Evolutionary conservation across 92 coral and sea anemone species (phyloP).

Genomic region (Desmophyllum pertusum): DNA sequence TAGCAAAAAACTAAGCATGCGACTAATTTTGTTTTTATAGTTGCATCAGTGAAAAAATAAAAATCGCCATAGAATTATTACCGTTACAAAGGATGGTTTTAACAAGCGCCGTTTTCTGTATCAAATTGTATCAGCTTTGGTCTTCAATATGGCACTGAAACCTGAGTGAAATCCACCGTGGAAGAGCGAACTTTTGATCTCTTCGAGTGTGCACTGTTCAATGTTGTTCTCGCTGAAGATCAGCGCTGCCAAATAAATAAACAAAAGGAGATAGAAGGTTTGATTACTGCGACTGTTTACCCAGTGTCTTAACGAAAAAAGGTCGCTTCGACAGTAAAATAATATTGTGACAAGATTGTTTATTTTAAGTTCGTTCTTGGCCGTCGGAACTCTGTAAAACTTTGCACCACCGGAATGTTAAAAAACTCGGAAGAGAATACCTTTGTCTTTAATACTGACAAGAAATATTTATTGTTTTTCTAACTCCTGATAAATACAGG

Average conservation of each 20-base stretch:
- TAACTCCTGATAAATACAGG: too few relatives aligned
- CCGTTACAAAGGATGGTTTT: neutral
- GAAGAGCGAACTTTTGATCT: neutral
- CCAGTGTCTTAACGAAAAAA: neutral
- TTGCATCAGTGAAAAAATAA: neutral
- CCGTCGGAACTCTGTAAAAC: neutral
- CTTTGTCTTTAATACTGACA: too few relatives aligned
- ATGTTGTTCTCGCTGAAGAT: neutral
- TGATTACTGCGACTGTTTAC: neutral
- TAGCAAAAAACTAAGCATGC: neutral
- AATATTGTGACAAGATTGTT: conserved; percentile 5
- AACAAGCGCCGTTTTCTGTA: neutral
- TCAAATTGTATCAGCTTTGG: neutral
- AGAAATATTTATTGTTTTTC: too few relatives aligned
- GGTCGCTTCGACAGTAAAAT: neutral
- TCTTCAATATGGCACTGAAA: neutral
- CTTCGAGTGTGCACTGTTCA: neutral
- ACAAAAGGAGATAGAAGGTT: neutral
- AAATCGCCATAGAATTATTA: neutral
- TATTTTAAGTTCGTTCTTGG: neutral
- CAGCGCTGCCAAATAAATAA: neutral
- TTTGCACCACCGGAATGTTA: neutral
- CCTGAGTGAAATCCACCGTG: neutral
- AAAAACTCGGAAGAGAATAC: neutral
- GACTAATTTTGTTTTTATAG: neutral